These are phyloP conservation scores for Cynocephalus volans DNA, from an alignment of 2,113 vertebrate species.

Conservation along the genomic window DNA sequence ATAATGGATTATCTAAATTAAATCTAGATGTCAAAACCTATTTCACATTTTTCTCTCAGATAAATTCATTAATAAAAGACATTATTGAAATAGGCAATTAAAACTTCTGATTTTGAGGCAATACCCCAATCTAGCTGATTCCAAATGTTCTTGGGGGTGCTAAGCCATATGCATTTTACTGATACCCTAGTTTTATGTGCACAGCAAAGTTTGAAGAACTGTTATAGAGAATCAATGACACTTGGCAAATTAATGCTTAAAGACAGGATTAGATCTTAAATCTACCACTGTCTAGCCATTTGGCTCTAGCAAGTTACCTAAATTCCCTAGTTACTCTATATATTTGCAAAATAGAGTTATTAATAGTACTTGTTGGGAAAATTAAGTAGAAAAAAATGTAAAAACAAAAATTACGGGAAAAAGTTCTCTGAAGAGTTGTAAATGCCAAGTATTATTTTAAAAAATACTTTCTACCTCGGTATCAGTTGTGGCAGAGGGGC, in stretches of 20 bases:
- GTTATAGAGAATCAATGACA: background rate
- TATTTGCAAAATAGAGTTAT: background rate
- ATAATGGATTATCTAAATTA: background rate
- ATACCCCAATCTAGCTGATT: background rate
- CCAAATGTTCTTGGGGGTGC: background rate
- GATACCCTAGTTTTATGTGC: background rate
- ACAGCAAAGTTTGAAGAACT: background rate
- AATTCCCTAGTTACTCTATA: background rate
- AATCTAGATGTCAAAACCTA: background rate
- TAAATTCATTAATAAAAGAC: background rate
- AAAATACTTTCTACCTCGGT: background rate
- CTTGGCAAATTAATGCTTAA: background rate
- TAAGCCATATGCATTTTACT: background rate
- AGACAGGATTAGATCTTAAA: background rate
- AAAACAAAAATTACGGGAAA: background rate
- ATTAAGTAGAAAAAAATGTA: background rate
- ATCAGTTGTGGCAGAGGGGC: background rate
- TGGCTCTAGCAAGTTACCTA: background rate
- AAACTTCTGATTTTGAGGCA: background rate
- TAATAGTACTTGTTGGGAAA: background rate
- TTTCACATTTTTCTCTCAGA: background rate
- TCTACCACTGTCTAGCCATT: background rate
- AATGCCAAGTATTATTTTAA: background rate
- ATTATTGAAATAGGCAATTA: background rate
- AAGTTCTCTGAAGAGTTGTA: background rate